A percentile compares a stretch with the other conserved stretches of the same genome.
phyloP scores from a whole-genome alignment of 2,113 vertebrate species.

The Anoura caudifer region DNA sequence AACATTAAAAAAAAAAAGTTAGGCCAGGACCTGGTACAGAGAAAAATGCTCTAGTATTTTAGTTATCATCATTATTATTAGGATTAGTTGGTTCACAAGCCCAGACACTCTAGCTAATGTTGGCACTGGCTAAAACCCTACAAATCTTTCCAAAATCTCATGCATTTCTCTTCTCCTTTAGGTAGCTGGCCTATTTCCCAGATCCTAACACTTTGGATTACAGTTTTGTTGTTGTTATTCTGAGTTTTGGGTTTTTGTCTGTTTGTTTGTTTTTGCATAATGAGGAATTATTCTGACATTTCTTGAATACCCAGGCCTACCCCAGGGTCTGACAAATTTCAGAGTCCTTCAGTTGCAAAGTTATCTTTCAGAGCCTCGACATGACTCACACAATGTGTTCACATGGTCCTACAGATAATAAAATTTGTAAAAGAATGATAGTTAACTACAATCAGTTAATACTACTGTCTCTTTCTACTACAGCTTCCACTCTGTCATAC shows the following conservation, averaged over 20 bases:
- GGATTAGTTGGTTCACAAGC: background rate
- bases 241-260: background rate
- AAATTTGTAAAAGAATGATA: background rate
- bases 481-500: background rate
- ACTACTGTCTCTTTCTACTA: background rate
- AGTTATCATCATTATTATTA: background rate
- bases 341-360: background rate
- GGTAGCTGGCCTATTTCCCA: background rate
- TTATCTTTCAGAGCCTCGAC: background rate
- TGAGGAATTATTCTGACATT: background rate
- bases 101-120: background rate
- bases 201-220: background rate
- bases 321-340: background rate
- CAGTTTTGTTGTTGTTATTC: background rate
- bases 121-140: background rate
- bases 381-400: background rate
- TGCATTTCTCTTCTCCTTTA: background rate
- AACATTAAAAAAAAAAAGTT: too few species aligned
- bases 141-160: background rate
- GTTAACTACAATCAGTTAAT: background rate
- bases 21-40: background rate
- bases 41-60: background rate
- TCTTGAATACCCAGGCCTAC: background rate
- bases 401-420: background rate
- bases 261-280: background rate